Conservation (phyloP, 2,888 invertebrate genomes). For the Apamea sordens region DNA sequence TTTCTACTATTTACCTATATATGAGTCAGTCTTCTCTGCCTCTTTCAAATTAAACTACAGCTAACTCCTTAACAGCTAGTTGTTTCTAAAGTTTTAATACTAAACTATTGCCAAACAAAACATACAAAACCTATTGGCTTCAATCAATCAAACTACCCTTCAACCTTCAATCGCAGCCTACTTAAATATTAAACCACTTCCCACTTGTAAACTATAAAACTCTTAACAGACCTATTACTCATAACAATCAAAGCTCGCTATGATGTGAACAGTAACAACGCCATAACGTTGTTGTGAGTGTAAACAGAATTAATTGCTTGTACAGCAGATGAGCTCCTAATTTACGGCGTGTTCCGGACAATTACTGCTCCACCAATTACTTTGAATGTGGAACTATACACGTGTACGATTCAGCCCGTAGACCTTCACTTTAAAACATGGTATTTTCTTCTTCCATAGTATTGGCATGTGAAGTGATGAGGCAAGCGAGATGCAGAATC, state of each 20-base stretch:
- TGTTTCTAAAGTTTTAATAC: no score
- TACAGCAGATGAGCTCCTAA: slow-evolving; percentile 58
- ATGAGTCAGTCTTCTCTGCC: neutral
- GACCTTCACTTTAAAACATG: neutral
- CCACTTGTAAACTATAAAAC: neutral
- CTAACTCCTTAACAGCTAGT: no score
- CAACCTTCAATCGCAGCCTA: neutral
- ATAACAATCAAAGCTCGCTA: slow-evolving; percentile 16
- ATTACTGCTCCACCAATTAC: slow-evolving; percentile 39
- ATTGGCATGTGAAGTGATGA: neutral
- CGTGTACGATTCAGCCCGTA: neutral
- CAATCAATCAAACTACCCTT: neutral
- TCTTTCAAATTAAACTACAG: neutral
- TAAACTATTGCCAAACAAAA: neutral
- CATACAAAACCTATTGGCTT: neutral
- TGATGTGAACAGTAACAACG: slow-evolving; percentile 25
- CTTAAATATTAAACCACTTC: neutral
- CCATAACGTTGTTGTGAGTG: slow-evolving; percentile 37
- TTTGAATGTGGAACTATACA: slow-evolving; percentile 10
- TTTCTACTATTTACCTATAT: neutral
- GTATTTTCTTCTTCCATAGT: neutral
- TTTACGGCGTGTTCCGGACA: slow-evolving; percentile 59
- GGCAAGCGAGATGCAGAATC: no score
- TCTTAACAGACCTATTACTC: neutral
- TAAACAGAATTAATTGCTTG: slow-evolving; percentile 66